Base-by-base conservation (phyloP, 2,797 vertebrate genomes). In the Cottoperca gobio region DNA sequence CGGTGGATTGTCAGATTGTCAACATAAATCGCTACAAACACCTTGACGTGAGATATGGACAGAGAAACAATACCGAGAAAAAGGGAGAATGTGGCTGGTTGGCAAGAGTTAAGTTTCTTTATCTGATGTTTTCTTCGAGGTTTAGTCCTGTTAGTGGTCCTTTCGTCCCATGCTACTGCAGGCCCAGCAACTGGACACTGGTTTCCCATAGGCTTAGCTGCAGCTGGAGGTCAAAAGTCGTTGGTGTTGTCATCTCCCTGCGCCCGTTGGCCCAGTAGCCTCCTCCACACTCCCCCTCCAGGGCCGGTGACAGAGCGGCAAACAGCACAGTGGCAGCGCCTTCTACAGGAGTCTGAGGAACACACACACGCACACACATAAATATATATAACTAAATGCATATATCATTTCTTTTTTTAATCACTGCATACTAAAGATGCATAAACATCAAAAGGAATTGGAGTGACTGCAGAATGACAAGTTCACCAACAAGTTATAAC, bases 191-290 rank as follows among this genome's bases (percentile, higher is more conserved):
- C 68, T 82, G 92, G 68, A 95, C 92, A 90, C 96, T 97, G 67
- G 87, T 84, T 76, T 93, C 91, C 96, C 97, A 98, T 42, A 98
- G 94, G 71, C 86, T 79, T 23, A 76, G 90, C 89, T 96, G 96
- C 76, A 97, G 89, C 52, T 90, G 70, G 3, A 71, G 90, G 61
- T 97, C 92, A 65, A 95, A 96, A 0, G 95, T 92, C 40, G 78
- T 0, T 0, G 81, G 82, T 13, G 94, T 91, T 0, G 96, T 96
- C 84, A 79, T 82, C 81, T 93, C 91, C 76, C 88, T 92, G 53
- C 76, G 57, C 64, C 96, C 96, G 14, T 96, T 95, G 83, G 92
- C 94, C 78, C 96, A 92, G 90, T 96, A 97, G 79, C 93, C 94
- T 83, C 95, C 95, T 0, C 95, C 87, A 16, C 74, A 33, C 39